Evolutionary conservation across 2,113 vertebrate species (phyloP), one percentile per base, ranked within the genome.

Genomic region (Leptobrachium ailaonicum): DNA sequence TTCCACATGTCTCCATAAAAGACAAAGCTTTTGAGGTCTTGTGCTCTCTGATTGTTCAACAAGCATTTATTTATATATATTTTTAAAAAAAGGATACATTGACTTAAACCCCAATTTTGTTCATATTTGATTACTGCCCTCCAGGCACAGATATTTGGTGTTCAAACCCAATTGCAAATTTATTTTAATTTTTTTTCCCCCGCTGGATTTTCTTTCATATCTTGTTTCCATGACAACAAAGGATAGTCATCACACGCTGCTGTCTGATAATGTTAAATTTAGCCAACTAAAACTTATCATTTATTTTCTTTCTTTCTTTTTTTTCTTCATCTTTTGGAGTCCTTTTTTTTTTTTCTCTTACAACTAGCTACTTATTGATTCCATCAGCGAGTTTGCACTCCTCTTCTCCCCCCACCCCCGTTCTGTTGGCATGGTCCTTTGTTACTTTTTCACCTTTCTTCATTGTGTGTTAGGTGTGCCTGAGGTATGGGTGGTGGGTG

Each of bases 121-220:
- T 1, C 58, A n/a, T 43, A 32, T 41, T 54, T 41, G 44, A 71
- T 75, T 47, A 75, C 82, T 77, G 58, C 85, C 85, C 86, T 92
- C 92, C 91, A 93, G 90, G 92, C 91, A 92, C 89, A 86, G 89
- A 93, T 93, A 92, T 90, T 86, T 91, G 92, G 80, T 83, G 8
- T 82, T 86, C 85, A 86, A 42, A 64, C 73, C 84, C 83, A 88
- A 86, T 88, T 80, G 82, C 75, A 84, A 74, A 72, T 79, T 32
- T 32, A 66, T 73, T 82, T 84, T 7, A 66, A 42, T 80, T 75
- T 83, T 13, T 0, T 90, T 92, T 87, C 84, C 75, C 87, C 75
- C 75, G 85, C 90, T 91, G 87, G 80, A 88, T 91, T 90, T 91
- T 88, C 90, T 88, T 95, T 90, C 88, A 50, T 93, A 88, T 92